Conservation (phyloP, 1,140 invertebrate species). For the Drosophila seguyi region DNA sequence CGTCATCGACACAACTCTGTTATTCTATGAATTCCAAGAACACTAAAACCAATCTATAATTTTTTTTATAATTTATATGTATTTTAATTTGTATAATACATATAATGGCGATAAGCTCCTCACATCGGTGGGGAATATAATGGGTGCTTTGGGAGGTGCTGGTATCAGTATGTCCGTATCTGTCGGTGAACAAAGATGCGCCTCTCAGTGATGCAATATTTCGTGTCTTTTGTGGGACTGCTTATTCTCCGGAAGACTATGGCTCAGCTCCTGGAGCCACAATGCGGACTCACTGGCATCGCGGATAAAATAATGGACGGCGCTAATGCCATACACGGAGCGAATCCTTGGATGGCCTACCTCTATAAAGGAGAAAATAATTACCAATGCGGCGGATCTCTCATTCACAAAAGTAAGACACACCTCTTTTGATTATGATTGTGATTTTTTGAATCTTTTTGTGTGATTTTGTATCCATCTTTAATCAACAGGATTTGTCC, state of each 20-base stretch:
- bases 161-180: not conserved
- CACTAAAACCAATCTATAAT: not conserved
- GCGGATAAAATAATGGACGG: not conserved
- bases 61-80: not conserved
- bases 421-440: not conserved
- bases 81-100: not conserved
- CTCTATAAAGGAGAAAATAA: not conserved
- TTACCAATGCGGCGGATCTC: constrained; percentile 6
- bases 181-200: not conserved
- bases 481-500: not conserved
- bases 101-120: not conserved
- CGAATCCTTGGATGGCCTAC: constrained; percentile 19
- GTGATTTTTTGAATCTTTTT: too few relatives aligned
- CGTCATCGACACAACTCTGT: not conserved
- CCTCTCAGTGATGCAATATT: too few relatives aligned
- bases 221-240: not conserved
- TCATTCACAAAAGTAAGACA: constrained; percentile 11
- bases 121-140: not conserved
- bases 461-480: not conserved
- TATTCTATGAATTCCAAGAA: not conserved
- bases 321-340: not conserved
- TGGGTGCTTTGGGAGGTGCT: not conserved
- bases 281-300: constrained; percentile 6
- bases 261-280: not conserved
- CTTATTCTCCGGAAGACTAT: not conserved